Base-by-base conservation (phyloP, 1,140 invertebrate species). In the Dendrolimus punctatus region DNA sequence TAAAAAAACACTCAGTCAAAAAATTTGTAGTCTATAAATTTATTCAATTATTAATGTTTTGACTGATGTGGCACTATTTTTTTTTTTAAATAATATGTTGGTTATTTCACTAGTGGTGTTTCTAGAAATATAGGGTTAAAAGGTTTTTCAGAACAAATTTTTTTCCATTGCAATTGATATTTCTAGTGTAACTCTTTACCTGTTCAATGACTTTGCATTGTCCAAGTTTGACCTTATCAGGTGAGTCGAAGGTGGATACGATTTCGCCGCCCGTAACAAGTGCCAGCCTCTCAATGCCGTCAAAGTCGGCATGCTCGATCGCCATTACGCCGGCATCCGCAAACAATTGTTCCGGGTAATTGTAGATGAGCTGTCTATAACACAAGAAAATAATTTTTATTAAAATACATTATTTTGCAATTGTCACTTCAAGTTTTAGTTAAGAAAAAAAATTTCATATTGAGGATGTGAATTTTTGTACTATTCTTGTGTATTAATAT, bases 281-380 rank as follows among this genome's bases (percentile, higher is more conserved):
- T 42, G 98, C 97, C 10, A 99, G 88, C 62, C 98, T 90, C 84
- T 99, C 98, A 74, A 99, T 98, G 46, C 99, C 99, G 88, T 99
- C 98, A 85, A 99, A 99, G 83, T 99, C 99, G 6, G 99, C 98
- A 88, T 99, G 99, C 80, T 99, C 99, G 77, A 99, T 99, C 0
- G 98, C 98, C 98, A 99, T 99, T 1, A 99, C 91, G 55, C 95
- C 95, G 58, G 96, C 95, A 91, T 99, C 99, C 50, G 98, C 96
- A 87, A 99, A 99, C 51, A 99, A 86, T 88, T 99, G 99, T 84
- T 99, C 99, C 2, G 99, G 99, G 80, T 99, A 99, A 85, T 99
- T 99, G 88, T 99, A 99, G 76, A 99, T 99, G 47, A 99, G 87
- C 88, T 99, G 99, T 68, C 96, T 94, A 77, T 6, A 80, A 77